Percentiles rank a stretch among this genome's conserved stretches.
phyloP scores from a whole-genome alignment of 1,140 invertebrate genomes.

The Drosophila seguyi region DNA sequence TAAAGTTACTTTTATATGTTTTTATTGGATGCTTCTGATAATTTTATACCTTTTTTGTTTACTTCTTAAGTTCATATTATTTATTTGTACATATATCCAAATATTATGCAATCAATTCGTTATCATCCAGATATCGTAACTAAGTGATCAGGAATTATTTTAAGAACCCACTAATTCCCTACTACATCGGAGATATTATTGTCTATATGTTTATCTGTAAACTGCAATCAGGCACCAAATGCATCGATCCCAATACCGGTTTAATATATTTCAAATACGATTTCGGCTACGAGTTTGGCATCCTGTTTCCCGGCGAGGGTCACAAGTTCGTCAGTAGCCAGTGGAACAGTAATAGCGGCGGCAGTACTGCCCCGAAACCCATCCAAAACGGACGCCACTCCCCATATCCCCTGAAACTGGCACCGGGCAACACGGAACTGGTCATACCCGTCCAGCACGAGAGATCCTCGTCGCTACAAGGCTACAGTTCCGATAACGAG shows the following conservation, averaged over 20 bases:
- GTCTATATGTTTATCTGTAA: constrained; percentile 46
- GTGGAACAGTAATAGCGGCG: constrained; percentile 85
- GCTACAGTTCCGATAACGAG: constrained; percentile 77
- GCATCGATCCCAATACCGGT: constrained; percentile 91
- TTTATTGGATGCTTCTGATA: constrained; percentile 11
- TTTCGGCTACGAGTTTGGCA: constrained; percentile 93
- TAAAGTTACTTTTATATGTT: not conserved
- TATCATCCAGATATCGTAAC: not conserved
- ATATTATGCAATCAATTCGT: not conserved
- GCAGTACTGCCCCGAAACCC: constrained; percentile 48
- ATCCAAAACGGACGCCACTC: constrained; percentile 59
- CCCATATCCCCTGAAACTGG: constrained; percentile 70
- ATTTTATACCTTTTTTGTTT: constrained; percentile 13
- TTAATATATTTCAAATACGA: constrained; percentile 94
- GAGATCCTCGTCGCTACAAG: constrained; percentile 30
- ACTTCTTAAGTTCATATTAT: not conserved
- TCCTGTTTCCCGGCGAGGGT: constrained; percentile 89
- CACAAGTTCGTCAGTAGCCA: constrained; percentile 86
- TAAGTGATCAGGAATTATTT: not conserved
- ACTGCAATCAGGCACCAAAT: constrained; percentile 88
- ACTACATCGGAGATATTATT: constrained; percentile 3
- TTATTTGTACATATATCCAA: constrained; percentile 3
- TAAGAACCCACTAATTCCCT: not conserved
- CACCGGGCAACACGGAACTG: constrained; percentile 74
- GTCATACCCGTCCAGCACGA: constrained; percentile 82